Conservation (phyloP, 2,113 vertebrate genomes). For the Chaetodon auriga region DNA sequence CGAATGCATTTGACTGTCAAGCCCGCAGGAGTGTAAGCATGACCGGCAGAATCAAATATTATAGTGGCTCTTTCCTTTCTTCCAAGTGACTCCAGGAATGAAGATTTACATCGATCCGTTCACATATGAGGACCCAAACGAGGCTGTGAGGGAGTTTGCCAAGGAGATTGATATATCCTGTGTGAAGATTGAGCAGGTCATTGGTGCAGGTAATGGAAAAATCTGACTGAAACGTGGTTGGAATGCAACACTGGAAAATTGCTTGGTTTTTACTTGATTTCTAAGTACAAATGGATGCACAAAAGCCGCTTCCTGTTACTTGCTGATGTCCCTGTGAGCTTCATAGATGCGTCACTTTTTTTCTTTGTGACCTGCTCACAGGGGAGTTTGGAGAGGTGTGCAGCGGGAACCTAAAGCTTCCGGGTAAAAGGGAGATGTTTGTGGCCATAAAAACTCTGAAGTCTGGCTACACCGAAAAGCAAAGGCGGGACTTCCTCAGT, state of each 20-base stretch:
- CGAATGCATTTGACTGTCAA: conserved; percentile 36
- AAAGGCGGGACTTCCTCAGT: conserved; percentile 94
- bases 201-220: conserved; percentile 93
- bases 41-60: conserved; percentile 70
- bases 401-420: conserved; percentile 97
- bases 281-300: conserved; percentile 32
- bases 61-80: conserved; percentile 73
- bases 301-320: conserved; percentile 15
- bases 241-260: conserved; percentile 36
- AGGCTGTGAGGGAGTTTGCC: conserved; percentile 97
- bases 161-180: conserved; percentile 99
- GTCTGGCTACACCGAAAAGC: conserved; percentile 97
- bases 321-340: neutral
- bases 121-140: conserved; percentile 98
- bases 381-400: conserved; percentile 98
- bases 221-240: conserved; percentile 42
- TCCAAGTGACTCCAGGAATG: conserved; percentile 98
- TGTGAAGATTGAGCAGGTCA: conserved; percentile 99
- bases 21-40: neutral
- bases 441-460: conserved; percentile 98
- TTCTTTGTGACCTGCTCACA: conserved; percentile 55
- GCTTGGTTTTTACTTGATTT: conserved; percentile 28
- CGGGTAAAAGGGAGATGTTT: conserved; percentile 97
- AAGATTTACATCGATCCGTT: conserved; percentile 99
- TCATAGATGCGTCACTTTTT: neutral